Conservation (phyloP, 53 echinoderm and acorn worm genomes). For the Zoroaster sp. region DNA sequence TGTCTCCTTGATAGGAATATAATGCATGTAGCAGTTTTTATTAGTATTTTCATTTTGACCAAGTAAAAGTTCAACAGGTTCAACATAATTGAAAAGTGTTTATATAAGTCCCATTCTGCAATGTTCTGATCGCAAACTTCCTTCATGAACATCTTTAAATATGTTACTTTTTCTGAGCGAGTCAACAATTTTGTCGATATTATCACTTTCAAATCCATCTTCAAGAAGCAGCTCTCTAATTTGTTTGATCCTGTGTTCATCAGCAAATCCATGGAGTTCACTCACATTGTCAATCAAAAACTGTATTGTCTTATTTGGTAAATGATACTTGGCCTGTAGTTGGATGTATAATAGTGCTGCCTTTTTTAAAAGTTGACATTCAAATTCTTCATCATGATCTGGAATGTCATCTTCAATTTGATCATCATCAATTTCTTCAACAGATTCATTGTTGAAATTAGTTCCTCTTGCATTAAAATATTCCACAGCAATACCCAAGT, state of each 20-base stretch:
- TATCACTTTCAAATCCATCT: background rate
- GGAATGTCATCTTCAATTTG: background rate
- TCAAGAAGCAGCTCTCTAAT: background rate
- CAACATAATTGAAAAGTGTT: conserved; percentile 51
- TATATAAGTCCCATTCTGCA: background rate
- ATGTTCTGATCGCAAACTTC: background rate
- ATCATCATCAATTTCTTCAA: conserved; percentile 28
- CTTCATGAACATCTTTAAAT: background rate
- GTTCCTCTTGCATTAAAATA: background rate
- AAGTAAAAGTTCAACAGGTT: conserved; percentile 48
- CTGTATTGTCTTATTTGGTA: conserved; percentile 11
- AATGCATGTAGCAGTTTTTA: conserved; percentile 51
- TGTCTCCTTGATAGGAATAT: conserved; percentile 68
- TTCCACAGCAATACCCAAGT: background rate
- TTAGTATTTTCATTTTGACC: conserved; percentile 27
- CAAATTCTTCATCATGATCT: conserved; percentile 3
- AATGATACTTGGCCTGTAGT: background rate
- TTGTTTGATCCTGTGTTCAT: background rate
- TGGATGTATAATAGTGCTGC: conserved; percentile 5
- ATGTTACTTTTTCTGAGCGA: background rate
- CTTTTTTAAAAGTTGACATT: background rate
- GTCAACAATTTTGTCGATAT: background rate
- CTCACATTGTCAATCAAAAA: conserved; percentile 6
- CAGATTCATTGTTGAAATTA: background rate
- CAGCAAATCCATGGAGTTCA: background rate